Conservation (phyloP, 2,113 vertebrate genomes). For the Campylomormyrus numenius region DNA sequence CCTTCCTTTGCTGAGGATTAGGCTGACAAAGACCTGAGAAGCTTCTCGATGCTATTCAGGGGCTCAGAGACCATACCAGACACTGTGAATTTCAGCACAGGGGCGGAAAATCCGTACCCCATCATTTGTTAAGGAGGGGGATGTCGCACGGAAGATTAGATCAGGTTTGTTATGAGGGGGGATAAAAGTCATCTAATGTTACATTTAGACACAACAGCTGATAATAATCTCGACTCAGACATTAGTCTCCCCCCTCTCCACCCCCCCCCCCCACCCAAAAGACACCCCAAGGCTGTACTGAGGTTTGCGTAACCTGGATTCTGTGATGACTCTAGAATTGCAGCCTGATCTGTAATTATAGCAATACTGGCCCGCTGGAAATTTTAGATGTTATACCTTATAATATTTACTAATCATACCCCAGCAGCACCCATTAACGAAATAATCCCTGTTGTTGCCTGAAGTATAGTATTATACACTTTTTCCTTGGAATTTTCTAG, state of each 20-base stretch:
- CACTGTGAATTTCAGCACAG: neutral
- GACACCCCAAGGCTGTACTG: neutral
- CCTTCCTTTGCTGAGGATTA: neutral
- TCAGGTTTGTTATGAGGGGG: neutral
- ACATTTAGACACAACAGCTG: slow-evolving; percentile 28
- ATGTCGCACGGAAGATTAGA: neutral
- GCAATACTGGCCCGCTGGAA: neutral
- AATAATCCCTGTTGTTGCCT: neutral
- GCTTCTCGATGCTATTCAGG: neutral
- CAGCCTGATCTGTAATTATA: neutral
- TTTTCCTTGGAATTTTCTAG: neutral
- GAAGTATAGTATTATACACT: neutral
- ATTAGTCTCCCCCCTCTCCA: neutral
- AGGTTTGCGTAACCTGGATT: neutral
- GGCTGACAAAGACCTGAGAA: neutral
- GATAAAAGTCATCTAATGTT: neutral
- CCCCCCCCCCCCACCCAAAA: neutral
- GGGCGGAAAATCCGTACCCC: neutral
- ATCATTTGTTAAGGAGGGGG: neutral
- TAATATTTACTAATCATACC: neutral
- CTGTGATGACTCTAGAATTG: neutral
- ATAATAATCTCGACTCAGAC: slow-evolving; percentile 14
- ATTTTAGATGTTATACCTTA: neutral
- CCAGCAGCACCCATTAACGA: neutral
- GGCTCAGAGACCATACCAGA: neutral